phyloP scores from a whole-genome alignment of 2,797 vertebrate species.

The Coilia nasus region DNA sequence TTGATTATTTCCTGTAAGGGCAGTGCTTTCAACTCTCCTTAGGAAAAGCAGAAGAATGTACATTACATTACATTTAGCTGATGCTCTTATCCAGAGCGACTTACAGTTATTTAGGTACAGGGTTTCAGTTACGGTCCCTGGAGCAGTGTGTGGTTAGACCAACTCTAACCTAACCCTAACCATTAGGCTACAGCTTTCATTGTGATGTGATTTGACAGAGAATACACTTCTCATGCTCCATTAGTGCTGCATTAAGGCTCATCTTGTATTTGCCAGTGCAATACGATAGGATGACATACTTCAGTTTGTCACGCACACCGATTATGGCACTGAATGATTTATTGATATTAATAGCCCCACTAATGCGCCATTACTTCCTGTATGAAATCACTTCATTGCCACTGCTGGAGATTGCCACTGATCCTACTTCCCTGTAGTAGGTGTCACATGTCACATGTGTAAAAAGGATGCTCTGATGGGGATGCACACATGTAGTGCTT shows the following conservation, averaged over 20 bases:
- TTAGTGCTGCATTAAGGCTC: neutral
- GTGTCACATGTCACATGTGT: too few species aligned
- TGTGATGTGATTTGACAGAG: neutral
- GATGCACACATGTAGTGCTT: too few species aligned
- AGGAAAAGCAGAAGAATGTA: neutral
- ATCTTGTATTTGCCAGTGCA: neutral
- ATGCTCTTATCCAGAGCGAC: too few species aligned
- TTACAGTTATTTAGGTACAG: too few species aligned
- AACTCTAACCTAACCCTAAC: too few species aligned
- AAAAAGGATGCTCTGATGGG: too few species aligned
- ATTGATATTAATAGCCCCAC: neutral
- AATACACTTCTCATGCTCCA: too few species aligned
- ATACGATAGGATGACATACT: neutral
- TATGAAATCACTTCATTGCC: neutral
- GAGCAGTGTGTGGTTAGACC: too few species aligned
- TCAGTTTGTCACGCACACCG: neutral
- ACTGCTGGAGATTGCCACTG: neutral
- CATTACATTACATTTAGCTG: too few species aligned
- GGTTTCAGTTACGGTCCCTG: too few species aligned
- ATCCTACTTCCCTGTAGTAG: neutral
- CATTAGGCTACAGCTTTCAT: too few species aligned
- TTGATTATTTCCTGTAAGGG: neutral
- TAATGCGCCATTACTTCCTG: neutral
- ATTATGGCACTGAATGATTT: neutral
- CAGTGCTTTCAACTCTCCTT: neutral